Conservation (phyloP, 2,113 vertebrate species). For the Centropristis striata region DNA sequence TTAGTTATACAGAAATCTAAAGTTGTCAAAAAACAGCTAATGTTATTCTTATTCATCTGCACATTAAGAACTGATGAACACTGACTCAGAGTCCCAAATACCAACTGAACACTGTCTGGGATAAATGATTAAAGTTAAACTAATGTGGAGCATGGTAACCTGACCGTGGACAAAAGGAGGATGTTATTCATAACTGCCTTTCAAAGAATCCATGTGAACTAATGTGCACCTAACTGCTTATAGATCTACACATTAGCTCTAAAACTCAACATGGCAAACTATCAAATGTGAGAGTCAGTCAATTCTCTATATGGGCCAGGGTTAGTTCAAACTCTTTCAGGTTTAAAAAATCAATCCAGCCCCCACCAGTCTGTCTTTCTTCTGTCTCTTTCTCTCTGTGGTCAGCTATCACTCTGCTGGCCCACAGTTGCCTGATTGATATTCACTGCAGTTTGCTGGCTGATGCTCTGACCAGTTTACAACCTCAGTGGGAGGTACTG, state of each 20-base stretch:
- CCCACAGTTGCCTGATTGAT: constrained; percentile 53
- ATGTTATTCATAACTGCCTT: background rate
- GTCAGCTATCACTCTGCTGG: constrained; percentile 40
- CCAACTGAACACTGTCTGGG: background rate
- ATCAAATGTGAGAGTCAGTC: background rate
- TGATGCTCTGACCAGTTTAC: constrained; percentile 61
- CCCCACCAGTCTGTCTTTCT: constrained; percentile 12
- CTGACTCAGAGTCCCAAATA: too few relatives aligned
- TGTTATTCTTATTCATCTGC: too few relatives aligned
- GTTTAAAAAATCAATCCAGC: constrained; percentile 22
- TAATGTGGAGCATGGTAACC: background rate
- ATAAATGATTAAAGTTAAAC: background rate
- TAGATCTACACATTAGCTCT: background rate
- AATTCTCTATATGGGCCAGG: background rate
- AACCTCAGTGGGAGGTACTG: constrained; percentile 60
- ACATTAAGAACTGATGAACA: too few relatives aligned
- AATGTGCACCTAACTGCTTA: background rate
- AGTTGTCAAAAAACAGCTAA: background rate
- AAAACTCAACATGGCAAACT: constrained; percentile 12
- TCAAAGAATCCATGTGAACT: background rate
- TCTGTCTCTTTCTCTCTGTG: constrained; percentile 28
- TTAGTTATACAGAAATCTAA: background rate
- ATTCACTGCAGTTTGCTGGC: constrained; percentile 55
- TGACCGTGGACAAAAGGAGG: background rate
- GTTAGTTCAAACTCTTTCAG: constrained; percentile 21